Conservation (phyloP, 2,113 vertebrate species). For the Megaceryle torquata region DNA sequence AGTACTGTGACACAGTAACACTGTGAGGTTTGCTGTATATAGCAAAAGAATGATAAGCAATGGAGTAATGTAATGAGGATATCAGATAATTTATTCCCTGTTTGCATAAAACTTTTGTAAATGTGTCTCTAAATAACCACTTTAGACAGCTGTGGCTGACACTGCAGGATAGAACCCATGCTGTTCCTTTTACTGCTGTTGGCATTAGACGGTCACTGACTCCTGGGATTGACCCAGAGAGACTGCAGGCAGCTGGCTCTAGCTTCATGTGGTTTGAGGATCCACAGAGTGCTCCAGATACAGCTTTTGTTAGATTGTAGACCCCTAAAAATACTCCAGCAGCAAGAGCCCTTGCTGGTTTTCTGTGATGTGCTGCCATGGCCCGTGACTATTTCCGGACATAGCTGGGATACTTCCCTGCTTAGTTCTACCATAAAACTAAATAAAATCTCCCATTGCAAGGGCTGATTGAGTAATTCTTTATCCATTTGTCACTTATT, state of each 20-base stretch:
- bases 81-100: not conserved
- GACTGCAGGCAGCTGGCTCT: not conserved
- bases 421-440: not conserved
- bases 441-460: not conserved
- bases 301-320: not conserved
- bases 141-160: not conserved
- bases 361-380: not conserved
- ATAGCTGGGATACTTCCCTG: not conserved
- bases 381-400: not conserved
- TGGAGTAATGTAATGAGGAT: not conserved
- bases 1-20: not conserved
- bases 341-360: not conserved
- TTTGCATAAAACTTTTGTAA: not conserved
- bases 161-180: accelerated
- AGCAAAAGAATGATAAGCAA: not conserved
- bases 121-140: not conserved
- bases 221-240: not conserved
- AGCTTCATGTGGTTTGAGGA: not conserved
- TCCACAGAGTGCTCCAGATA: not conserved
- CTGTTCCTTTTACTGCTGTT: not conserved
- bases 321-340: not conserved
- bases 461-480: not conserved
- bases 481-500: not conserved
- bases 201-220: accelerated
- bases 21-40: not conserved